Conservation (phyloP, 2,113 vertebrate species). For the Hydropotes inermis region DNA sequence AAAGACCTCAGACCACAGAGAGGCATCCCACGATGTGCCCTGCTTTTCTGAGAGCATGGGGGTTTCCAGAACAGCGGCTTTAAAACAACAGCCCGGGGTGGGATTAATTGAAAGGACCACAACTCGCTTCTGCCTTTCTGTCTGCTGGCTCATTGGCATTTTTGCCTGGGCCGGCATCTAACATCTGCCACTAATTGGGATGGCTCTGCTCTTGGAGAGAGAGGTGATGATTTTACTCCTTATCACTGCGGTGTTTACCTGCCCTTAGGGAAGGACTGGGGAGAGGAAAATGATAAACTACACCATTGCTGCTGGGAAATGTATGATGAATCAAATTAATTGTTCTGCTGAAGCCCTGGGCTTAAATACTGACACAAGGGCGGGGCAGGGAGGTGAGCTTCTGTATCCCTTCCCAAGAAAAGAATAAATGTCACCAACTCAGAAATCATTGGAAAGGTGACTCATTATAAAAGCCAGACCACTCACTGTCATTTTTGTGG, state of each 20-base stretch:
- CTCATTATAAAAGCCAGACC: not conserved
- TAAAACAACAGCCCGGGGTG: fast-evolving
- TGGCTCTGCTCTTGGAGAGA: not conserved
- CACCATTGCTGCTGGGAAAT: not conserved
- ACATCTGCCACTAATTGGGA: not conserved
- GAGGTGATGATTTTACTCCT: not conserved
- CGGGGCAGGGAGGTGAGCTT: not conserved
- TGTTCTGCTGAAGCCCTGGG: not conserved
- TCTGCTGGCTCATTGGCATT: not conserved
- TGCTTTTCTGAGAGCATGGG: not conserved
- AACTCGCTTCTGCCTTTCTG: not conserved
- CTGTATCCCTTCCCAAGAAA: not conserved
- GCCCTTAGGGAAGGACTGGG: not conserved
- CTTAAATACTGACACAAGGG: not conserved
- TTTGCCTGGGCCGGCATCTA: not conserved
- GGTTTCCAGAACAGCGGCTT: too few species aligned
- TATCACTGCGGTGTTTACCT: not conserved
- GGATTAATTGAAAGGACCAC: not conserved
- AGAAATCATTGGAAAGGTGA: not conserved
- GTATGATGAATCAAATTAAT: not conserved
- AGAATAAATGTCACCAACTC: not conserved
- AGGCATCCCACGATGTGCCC: not conserved
- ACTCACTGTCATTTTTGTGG: not conserved
- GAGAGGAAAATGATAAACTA: not conserved
- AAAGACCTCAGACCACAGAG: fast-evolving